These are phyloP conservation scores for Polydrusus tereticollis DNA, from an alignment of 2,888 invertebrate genomes.

Conservation along the genomic window DNA sequence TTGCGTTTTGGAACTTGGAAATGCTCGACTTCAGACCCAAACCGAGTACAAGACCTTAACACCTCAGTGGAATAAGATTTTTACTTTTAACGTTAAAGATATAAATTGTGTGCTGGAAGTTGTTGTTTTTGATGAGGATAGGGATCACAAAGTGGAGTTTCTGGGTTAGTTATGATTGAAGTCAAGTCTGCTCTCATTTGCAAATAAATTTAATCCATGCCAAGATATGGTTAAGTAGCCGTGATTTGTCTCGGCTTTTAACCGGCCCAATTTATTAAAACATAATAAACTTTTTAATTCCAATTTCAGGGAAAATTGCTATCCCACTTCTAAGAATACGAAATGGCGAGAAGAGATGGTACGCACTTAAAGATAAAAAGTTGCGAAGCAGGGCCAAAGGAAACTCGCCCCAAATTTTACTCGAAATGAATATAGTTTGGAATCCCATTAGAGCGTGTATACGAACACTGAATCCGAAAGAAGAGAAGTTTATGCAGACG, in stretches of 20 bases:
- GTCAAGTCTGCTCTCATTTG: too few species aligned
- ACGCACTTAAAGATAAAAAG: slow-evolving; percentile 96
- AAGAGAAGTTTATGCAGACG: slow-evolving; percentile 94
- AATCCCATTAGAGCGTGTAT: slow-evolving; percentile 94
- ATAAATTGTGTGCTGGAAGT: slow-evolving; percentile 94
- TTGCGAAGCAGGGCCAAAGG: slow-evolving; percentile 92
- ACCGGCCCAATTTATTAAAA: neutral
- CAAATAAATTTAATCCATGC: neutral
- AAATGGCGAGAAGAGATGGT: slow-evolving; percentile 96
- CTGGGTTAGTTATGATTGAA: slow-evolving; percentile 78
- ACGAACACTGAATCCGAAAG: slow-evolving; percentile 93
- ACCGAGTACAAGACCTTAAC: slow-evolving; percentile 98
- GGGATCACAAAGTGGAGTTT: slow-evolving; percentile 98
- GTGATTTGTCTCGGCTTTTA: neutral
- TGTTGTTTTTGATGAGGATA: slow-evolving; percentile 97
- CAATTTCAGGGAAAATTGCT: slow-evolving; percentile 76
- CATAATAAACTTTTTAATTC: neutral
- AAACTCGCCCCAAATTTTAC: slow-evolving; percentile 86
- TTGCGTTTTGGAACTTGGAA: slow-evolving; percentile 95
- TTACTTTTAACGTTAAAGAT: slow-evolving; percentile 97
- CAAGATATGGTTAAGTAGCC: neutral
- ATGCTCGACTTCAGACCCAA: slow-evolving; percentile 95
- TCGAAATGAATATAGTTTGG: slow-evolving; percentile 94
- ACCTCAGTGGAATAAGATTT: slow-evolving; percentile 99
- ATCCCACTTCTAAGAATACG: slow-evolving; percentile 78